Conservation (phyloP, 2,113 vertebrate genomes). For the Neogobius melanostomus region DNA sequence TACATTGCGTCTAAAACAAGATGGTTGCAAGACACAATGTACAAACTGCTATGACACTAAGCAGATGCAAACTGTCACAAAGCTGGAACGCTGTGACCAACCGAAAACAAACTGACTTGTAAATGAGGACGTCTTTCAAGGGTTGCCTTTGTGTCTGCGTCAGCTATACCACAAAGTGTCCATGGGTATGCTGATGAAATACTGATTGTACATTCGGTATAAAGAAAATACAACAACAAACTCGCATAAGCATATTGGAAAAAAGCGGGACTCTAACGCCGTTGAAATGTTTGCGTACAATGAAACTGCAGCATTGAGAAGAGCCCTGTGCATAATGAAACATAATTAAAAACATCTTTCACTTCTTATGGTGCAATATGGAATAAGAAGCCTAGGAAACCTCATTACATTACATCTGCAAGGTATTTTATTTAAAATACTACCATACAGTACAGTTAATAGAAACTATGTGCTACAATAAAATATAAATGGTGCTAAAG, state of each 20-base stretch:
- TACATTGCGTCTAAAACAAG: not conserved
- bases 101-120: not conserved
- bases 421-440: constrained; percentile 3
- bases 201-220: not conserved
- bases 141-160: not conserved
- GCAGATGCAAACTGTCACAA: not conserved
- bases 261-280: constrained; percentile 18
- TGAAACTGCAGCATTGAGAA: constrained; percentile 21
- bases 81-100: constrained; percentile 5
- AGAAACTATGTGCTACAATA: not conserved
- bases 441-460: not conserved
- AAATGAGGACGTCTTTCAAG: constrained; percentile 3
- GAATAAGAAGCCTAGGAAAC: not conserved
- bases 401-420: constrained; percentile 2
- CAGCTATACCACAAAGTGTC: not conserved
- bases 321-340: constrained; percentile 15
- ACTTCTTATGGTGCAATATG: not conserved
- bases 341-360: constrained; percentile 23
- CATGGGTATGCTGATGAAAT: not conserved
- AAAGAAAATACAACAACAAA: not conserved
- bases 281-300: constrained; percentile 22
- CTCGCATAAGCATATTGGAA: constrained; percentile 24
- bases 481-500: not conserved
- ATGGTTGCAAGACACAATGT: not conserved
- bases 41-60: constrained; percentile 4